phyloP scores from a whole-genome alignment of 2,888 invertebrate species.

The Laspeyria flexula region DNA sequence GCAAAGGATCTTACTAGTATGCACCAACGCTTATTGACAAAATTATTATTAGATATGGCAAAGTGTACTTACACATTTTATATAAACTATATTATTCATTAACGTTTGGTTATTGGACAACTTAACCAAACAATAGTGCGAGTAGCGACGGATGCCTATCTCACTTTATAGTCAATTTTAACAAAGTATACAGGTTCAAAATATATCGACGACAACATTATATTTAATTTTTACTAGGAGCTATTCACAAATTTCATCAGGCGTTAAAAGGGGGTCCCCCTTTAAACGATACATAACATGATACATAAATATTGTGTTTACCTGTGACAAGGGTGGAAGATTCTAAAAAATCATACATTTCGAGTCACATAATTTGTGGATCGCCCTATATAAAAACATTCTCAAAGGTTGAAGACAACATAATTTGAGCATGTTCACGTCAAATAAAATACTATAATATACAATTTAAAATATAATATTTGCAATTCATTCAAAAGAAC shows the following conservation, averaged over 20 bases:
- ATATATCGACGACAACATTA: background rate
- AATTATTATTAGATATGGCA: background rate
- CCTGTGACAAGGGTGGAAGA: too few species aligned
- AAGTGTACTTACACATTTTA: background rate
- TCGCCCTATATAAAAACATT: too few species aligned
- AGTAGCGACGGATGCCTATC: background rate
- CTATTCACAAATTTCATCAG: too few species aligned
- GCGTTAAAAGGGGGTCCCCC: too few species aligned
- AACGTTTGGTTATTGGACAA: background rate
- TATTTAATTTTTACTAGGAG: too few species aligned
- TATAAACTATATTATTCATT: background rate
- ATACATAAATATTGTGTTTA: too few species aligned
- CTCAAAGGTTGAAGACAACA: too few species aligned
- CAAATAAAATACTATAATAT: slow-evolving; percentile 14
- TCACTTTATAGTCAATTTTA: background rate
- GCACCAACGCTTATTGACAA: background rate
- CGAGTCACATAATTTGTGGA: too few species aligned
- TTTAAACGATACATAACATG: too few species aligned
- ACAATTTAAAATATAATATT: slow-evolving; percentile 7
- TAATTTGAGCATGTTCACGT: slow-evolving; percentile 10
- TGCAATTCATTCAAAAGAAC: background rate
- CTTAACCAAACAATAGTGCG: background rate
- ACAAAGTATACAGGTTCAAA: background rate
- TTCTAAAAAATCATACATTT: too few species aligned
- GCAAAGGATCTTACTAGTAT: background rate